Base-by-base conservation (phyloP, 2,113 vertebrate species). In the Octodon degus region DNA sequence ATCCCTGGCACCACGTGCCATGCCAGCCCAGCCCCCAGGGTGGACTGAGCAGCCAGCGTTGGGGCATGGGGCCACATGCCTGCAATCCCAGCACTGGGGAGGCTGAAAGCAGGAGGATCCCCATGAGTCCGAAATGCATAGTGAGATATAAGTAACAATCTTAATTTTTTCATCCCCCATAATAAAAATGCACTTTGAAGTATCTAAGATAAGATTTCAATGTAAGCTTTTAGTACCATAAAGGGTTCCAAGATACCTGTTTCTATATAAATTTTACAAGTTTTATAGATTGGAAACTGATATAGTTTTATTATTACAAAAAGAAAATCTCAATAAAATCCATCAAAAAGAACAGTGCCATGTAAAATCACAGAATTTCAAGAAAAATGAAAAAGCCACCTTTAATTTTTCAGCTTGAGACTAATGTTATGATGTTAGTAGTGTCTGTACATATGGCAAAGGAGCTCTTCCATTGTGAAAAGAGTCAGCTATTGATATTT, bases 331-430 rank as follows among this genome's bases (percentile, higher is more conserved):
- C 30, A 53, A 80, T 67, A 87, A 94, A 94, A 88, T 32, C 6
- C 40, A 63, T 62, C 55, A 24, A 96, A 81, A 91, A 58, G 1
- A 34, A 34, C n/a, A 74, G 70, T 70, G n/a, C 2, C 19, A 76
- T 1, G 34, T 60, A 37, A 77, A 81, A 47, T 22, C 5, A 72
- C 4, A 88, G 7, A n/a, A 55, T 14, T 67, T 91, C 47, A 74
- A 86, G 63, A 37, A 63, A 96, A n/a, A 88, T 68, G 1, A 17
- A 50, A 76, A 93, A 62, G 2, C 53, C 30, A 16, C 4, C 53
- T 85, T 86, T 72, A 5, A 92, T 47, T 86, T 91, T 91, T 90
- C 37, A 89, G 32, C 22, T 85, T 77, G 5, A 95, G 14, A 55
- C 3, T 32, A 90, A 58, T 89, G 86, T 83, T 40, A 27, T 89